Evolutionary conservation across 2,113 vertebrate species (phyloP).

Genomic region (Pseudois nayaur): DNA sequence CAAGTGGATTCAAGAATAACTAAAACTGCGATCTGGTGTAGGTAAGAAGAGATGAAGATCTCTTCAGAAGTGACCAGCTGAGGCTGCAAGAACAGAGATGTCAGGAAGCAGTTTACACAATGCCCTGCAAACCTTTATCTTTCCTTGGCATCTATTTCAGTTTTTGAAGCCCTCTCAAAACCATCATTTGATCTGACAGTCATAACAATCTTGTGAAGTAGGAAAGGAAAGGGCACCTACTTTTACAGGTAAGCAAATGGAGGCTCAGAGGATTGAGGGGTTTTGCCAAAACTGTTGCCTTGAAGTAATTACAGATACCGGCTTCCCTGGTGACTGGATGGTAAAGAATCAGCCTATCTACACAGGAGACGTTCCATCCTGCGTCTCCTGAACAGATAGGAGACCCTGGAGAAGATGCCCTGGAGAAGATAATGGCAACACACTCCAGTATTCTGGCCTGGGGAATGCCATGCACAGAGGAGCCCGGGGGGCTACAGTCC

Average conservation of each 20-base stretch:
- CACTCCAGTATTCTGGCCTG: background rate
- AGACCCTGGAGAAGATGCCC: background rate
- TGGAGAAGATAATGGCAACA: background rate
- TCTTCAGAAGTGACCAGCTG: background rate
- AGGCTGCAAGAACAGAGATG: background rate
- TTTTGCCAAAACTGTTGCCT: background rate
- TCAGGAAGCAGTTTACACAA: background rate
- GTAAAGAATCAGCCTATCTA: background rate
- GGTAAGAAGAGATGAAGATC: background rate
- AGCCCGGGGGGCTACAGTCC: background rate
- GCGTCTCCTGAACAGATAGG: background rate
- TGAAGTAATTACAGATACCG: background rate
- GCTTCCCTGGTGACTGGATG: background rate
- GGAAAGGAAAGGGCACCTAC: background rate
- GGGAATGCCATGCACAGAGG: background rate
- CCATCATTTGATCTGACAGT: background rate
- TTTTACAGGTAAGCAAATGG: background rate
- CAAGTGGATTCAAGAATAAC: background rate
- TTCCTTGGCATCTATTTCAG: background rate
- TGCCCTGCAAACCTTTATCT: accelerated
- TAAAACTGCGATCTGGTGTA: background rate
- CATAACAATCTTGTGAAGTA: background rate
- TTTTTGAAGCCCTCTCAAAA: background rate
- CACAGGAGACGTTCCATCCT: background rate
- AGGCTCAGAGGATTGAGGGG: background rate